A percentile compares a stretch with the other conserved stretches of the same genome.
Conservation (phyloP, 2,113 vertebrate genomes). For the Amblyornis subalaris region DNA sequence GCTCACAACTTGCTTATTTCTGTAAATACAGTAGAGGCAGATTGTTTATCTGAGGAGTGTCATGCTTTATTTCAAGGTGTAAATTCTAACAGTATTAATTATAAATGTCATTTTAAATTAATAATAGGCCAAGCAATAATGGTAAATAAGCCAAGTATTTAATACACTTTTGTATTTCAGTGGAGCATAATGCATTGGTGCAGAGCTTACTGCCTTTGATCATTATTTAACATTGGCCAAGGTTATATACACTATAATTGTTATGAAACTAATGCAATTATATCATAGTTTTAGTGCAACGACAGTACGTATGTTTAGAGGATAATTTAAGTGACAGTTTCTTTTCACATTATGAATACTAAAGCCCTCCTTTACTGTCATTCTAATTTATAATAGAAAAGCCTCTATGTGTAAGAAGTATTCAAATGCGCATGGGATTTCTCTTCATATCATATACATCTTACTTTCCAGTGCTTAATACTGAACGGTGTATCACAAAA, state of each 20-base stretch:
- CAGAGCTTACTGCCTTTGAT: background rate
- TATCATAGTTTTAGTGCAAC: background rate
- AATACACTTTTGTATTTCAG: background rate
- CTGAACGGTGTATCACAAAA: background rate
- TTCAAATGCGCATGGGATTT: background rate
- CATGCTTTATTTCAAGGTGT: background rate
- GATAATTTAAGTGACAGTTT: constrained; percentile 20
- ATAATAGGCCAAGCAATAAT: constrained; percentile 25
- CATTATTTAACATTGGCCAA: constrained; percentile 11
- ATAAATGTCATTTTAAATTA: constrained; percentile 56
- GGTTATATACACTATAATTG: constrained; percentile 1
- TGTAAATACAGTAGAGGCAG: background rate
- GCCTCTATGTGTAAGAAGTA: background rate
- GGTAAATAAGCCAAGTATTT: constrained; percentile 48
- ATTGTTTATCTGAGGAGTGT: constrained; percentile 2
- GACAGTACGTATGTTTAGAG: background rate
- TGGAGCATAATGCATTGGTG: background rate
- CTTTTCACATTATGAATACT: constrained; percentile 12
- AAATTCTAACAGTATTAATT: constrained; percentile 58
- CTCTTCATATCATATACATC: background rate
- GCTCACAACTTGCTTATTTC: background rate
- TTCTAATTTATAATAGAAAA: constrained; percentile 9
- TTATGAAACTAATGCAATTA: constrained; percentile 36
- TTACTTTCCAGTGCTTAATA: constrained; percentile 18
- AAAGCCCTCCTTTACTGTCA: background rate